Evolutionary conservation across 2,113 vertebrate species (phyloP).

Genomic region (Lipotes vexillifer): DNA sequence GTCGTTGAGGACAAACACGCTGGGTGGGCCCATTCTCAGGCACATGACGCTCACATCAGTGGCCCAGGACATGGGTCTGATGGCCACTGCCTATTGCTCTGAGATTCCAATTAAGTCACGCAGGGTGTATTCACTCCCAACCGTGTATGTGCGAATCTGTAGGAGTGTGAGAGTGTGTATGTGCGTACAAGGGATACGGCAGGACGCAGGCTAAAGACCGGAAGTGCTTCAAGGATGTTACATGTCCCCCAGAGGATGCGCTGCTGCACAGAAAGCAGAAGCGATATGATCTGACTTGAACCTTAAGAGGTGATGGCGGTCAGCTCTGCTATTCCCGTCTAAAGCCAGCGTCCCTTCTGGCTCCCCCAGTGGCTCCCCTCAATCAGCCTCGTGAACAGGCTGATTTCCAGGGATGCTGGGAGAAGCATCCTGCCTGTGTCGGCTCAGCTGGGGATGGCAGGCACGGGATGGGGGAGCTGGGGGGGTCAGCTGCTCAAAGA

Average conservation of each 20-base stretch:
- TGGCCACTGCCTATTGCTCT: background rate
- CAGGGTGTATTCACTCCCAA: background rate
- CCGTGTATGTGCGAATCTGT: no score
- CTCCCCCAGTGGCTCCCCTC: no score
- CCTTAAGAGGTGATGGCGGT: background rate
- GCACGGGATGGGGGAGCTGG: background rate
- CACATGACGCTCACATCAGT: rapidly evolving
- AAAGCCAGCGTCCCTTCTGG: background rate
- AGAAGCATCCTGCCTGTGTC: rapidly evolving
- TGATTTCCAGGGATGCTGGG: background rate
- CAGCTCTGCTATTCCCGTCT: background rate
- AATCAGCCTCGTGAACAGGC: background rate
- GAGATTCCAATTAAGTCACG: background rate
- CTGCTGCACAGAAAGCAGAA: background rate
- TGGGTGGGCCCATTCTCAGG: rapidly evolving
- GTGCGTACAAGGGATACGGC: background rate
- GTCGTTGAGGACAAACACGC: no score
- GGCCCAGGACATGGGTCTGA: rapidly evolving
- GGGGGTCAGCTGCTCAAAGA: background rate
- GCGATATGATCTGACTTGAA: rapidly evolving
- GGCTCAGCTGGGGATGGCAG: background rate
- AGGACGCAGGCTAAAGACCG: rapidly evolving
- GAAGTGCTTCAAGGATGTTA: background rate
- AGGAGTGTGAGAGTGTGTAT: background rate
- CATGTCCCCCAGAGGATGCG: background rate